Percentiles rank a stretch among this genome's conserved stretches.
Conservation (phyloP, 2,888 invertebrate genomes). For the Drosophila lutescens region DNA sequence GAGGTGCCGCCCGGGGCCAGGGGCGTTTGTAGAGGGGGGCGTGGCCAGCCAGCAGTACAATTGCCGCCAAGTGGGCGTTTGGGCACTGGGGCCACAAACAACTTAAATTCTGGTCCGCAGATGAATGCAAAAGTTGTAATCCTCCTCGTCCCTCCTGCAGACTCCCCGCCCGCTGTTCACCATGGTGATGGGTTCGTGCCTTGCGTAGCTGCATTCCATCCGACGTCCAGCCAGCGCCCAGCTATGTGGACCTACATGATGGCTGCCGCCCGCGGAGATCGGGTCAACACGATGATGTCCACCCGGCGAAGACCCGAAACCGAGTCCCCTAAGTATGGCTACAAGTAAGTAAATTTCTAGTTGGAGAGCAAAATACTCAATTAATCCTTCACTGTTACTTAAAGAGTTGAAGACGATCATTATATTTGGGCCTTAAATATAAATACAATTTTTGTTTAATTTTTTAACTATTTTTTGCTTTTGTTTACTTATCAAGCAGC, state of each 20-base stretch:
- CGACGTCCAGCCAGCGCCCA: slow-evolving; percentile 57
- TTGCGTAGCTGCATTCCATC: slow-evolving; percentile 56
- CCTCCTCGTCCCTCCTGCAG: neutral
- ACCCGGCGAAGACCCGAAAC: slow-evolving; percentile 82
- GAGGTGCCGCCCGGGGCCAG: slow-evolving; percentile 20
- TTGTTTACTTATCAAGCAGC: too few species aligned
- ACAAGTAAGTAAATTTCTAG: slow-evolving; percentile 76
- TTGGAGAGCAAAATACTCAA: too few species aligned
- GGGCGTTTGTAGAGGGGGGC: slow-evolving; percentile 12
- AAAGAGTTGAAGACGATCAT: too few species aligned
- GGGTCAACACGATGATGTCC: slow-evolving; percentile 85
- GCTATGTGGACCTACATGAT: slow-evolving; percentile 91
- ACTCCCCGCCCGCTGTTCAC: slow-evolving; percentile 17
- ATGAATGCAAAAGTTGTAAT: slow-evolving; percentile 37
- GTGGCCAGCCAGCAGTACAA: slow-evolving; percentile 37
- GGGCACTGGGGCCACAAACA: slow-evolving; percentile 34
- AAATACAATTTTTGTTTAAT: too few species aligned
- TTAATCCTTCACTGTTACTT: too few species aligned
- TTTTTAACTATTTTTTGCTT: too few species aligned
- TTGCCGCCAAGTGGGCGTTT: slow-evolving; percentile 52
- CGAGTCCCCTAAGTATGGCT: slow-evolving; percentile 84
- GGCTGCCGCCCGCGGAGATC: slow-evolving; percentile 89
- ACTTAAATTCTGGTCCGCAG: slow-evolving; percentile 13
- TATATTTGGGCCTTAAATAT: too few species aligned
- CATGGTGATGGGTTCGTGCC: slow-evolving; percentile 47